These are phyloP conservation scores for Tragelaphus scriptus DNA, from an alignment of 2,113 vertebrate genomes.

Conservation along the genomic window DNA sequence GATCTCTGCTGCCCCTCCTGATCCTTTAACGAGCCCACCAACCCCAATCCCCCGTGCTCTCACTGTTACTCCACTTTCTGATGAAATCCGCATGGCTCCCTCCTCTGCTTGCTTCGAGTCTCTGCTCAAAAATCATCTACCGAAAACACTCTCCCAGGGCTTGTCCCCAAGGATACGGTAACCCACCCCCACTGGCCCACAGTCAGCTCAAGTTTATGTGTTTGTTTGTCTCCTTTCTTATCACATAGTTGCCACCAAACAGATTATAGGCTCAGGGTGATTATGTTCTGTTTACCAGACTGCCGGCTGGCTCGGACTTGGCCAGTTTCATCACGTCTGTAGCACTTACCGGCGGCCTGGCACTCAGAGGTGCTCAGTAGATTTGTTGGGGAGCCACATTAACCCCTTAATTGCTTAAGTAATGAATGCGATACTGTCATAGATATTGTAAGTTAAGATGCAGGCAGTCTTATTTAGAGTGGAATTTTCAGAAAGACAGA, in stretches of 20 bases:
- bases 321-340: not conserved
- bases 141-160: not conserved
- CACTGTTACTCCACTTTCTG: rapidly evolving
- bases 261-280: rapidly evolving
- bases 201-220: not conserved
- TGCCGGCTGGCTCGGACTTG: not conserved
- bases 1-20: not conserved
- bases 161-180: not conserved
- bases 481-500: not conserved
- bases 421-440: no score
- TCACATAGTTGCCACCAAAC: not conserved
- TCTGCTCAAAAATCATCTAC: not conserved
- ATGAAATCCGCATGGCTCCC: not conserved
- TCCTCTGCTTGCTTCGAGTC: rapidly evolving
- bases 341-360: rapidly evolving
- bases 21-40: not conserved
- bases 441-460: not conserved
- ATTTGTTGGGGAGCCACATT: not conserved
- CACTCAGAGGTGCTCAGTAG: not conserved
- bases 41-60: no score
- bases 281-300: not conserved
- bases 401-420: not conserved
- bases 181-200: not conserved
- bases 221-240: not conserved
- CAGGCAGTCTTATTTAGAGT: not conserved